Base-by-base conservation (phyloP, 2,888 invertebrate species). In the Euplexia lucipara region DNA sequence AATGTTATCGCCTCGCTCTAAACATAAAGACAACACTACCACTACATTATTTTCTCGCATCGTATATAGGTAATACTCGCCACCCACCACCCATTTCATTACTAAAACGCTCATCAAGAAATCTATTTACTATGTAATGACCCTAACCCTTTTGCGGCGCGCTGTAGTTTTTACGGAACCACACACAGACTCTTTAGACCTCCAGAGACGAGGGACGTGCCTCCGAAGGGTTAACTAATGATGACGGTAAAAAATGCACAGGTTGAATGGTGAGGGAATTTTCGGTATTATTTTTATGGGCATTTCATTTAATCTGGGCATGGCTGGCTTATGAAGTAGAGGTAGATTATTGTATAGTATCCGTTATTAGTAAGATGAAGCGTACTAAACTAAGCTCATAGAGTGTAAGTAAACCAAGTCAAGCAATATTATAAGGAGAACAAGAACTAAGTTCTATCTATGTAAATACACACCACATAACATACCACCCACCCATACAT, bases 151-250 rank as follows among this genome's bases (percentile, higher is more conserved):
- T 58, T 62, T 18, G 49, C 68, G 41, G 59, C 61, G 52, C 41
- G 41, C 34, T 26, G 45, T 39, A 32, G 73, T 82, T 80, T 73
- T 80, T 78, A 74, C 49, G 51, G 63, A 78, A 72, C 82, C 81
- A 82, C 82, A 81, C 82, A 78, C 78, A 65, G 64, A 71, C 61
- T 41, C 45, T 30, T 48, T 47, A 49, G 82, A 82, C 82, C 82
- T 78, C 81, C 82, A 61, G 68, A 70, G 81, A 53, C 63, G 62
- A 67, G 71, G 58, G 64, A 74, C 79, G 77, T 81, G 78, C 77
- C 75, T 79, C 52, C 52, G 26, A 48, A 59, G 61, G 72, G 45
- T 64, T 77, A 65, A 79, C 69, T 81, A 81, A 81, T 75, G 82
- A 81, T 48, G 71, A 52, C 53, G 52, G 65, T 60, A 80, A 81